phyloP scores from a whole-genome alignment of 2,888 invertebrate species.

The Acleris sparsana region DNA sequence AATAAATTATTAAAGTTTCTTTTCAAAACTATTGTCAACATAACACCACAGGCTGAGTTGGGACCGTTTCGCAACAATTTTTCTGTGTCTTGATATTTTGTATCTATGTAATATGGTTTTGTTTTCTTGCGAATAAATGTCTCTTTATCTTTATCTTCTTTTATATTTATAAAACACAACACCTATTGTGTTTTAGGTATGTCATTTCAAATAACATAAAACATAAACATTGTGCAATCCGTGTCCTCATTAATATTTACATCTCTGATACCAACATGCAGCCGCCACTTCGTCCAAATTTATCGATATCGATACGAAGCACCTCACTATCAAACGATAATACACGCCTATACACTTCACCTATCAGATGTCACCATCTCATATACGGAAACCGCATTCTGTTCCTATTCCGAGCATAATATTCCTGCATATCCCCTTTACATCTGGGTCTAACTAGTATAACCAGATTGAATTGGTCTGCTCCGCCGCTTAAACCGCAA shows the following conservation, averaged over 20 bases:
- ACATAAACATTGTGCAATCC: too few species aligned
- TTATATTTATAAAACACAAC: too few species aligned
- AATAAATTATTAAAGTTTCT: too few species aligned
- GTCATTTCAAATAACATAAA: too few species aligned
- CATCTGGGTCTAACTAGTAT: conserved; percentile 59
- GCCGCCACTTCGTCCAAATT: conserved; percentile 1
- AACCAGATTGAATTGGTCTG: conserved; percentile 53
- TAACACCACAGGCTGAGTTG: too few species aligned
- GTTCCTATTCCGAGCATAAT: conserved; percentile 67
- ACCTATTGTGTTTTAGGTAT: too few species aligned
- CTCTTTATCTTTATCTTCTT: too few species aligned
- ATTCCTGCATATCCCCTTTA: conserved; percentile 68
- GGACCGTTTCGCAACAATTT: too few species aligned
- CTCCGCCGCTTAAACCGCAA: conserved; percentile 16
- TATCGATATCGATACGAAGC: conserved; percentile 11
- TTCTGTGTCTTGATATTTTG: too few species aligned
- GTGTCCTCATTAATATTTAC: background rate
- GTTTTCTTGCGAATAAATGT: too few species aligned
- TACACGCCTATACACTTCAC: conserved; percentile 37
- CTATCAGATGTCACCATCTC: conserved; percentile 71
- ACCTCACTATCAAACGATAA: conserved; percentile 28
- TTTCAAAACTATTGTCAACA: too few species aligned
- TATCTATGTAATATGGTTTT: too few species aligned
- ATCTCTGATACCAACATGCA: background rate
- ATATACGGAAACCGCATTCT: conserved; percentile 74